Conservation (phyloP, 2,797 vertebrate species). For the Siniperca obscura region DNA sequence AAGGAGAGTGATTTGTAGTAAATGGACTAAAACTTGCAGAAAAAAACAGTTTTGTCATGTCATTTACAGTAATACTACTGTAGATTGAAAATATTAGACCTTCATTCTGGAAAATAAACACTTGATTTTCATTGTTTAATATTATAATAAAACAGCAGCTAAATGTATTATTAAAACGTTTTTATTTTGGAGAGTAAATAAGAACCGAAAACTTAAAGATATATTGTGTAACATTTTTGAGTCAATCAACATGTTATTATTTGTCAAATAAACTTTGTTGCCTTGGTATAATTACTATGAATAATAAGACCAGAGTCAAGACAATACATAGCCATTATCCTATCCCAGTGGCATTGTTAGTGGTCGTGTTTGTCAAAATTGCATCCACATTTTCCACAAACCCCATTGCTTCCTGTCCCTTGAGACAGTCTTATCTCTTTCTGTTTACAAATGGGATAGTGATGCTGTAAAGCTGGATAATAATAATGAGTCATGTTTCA, state of each 20-base stretch:
- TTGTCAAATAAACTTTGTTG: conserved; percentile 10
- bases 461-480: conserved; percentile 34
- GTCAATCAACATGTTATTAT: conserved; percentile 10
- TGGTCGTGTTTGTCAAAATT: conserved; percentile 34
- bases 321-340: conserved; percentile 22
- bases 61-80: neutral
- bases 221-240: neutral
- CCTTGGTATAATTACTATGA: conserved; percentile 10
- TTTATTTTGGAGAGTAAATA: neutral
- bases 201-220: neutral
- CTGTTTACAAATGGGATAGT: conserved; percentile 30
- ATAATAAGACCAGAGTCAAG: conserved; percentile 11
- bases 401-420: conserved; percentile 20
- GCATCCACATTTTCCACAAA: conserved; percentile 41
- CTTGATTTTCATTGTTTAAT: neutral
- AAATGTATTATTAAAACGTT: neutral
- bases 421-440: conserved; percentile 41
- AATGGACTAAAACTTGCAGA: neutral
- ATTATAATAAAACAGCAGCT: neutral
- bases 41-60: neutral
- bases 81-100: neutral
- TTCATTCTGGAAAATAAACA: neutral
- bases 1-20: neutral
- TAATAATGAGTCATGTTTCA: conserved; percentile 31
- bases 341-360: conserved; percentile 22